phyloP scores from a whole-genome alignment of 2,113 vertebrate genomes.

The Alouatta palliata region DNA sequence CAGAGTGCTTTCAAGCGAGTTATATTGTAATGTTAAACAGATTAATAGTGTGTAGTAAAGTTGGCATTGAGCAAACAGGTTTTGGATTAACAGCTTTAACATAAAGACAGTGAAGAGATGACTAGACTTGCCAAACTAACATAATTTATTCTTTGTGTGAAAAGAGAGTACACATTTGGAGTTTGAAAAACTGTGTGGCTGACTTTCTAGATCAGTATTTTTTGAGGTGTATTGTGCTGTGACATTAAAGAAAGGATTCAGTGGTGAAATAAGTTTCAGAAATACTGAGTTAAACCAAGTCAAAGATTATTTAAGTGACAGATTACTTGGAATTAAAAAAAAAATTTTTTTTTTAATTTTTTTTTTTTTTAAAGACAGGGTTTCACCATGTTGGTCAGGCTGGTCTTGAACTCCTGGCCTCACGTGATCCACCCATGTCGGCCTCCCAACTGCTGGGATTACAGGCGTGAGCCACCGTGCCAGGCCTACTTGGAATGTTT shows the following conservation, averaged over 20 bases:
- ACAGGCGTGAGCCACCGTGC: no score
- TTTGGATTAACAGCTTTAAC: slow-evolving; percentile 14
- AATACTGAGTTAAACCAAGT: not conserved
- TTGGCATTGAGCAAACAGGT: slow-evolving; percentile 7
- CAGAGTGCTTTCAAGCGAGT: not conserved
- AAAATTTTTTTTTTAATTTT: no score
- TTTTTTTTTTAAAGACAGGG: no score
- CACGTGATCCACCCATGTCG: no score
- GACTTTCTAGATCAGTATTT: not conserved
- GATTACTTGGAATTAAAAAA: not conserved
- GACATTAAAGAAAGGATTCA: not conserved
- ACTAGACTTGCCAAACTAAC: not conserved
- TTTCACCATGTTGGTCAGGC: no score
- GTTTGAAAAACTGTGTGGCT: not conserved
- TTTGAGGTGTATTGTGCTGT: not conserved
- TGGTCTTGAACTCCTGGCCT: no score
- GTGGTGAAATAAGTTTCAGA: slow-evolving; percentile 6
- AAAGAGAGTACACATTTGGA: not conserved
- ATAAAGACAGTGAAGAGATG: not conserved
- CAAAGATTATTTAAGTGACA: not conserved
- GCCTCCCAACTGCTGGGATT: no score
- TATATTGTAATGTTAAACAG: slow-evolving; percentile 5
- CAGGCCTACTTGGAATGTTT: not conserved
- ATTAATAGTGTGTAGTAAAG: not conserved
- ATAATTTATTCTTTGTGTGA: not conserved